Conservation (phyloP, 2,888 invertebrate species). For the Didymodactylos carnosus region DNA sequence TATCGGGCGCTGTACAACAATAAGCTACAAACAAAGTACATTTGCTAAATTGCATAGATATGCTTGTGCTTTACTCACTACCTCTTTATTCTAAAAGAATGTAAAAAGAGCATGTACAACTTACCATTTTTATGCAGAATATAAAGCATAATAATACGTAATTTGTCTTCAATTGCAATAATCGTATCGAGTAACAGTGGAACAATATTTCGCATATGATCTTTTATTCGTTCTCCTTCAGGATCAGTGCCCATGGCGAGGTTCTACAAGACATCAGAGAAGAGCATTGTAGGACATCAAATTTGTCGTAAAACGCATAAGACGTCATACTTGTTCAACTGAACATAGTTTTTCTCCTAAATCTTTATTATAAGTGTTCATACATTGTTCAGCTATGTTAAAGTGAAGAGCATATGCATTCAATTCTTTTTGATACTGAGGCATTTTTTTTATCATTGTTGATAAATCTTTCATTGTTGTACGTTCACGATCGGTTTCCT, state of each 20-base stretch:
- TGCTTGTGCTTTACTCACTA: neutral
- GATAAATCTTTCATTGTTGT: constrained; percentile 31
- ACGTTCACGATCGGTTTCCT: constrained; percentile 44
- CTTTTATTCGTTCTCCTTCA: constrained; percentile 94
- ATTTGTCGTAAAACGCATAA: too few species aligned
- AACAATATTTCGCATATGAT: constrained; percentile 96
- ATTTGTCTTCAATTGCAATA: constrained; percentile 57
- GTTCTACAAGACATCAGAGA: too few species aligned
- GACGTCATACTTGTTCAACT: neutral
- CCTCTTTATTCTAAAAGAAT: neutral
- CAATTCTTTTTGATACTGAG: constrained; percentile 95
- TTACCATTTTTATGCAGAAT: constrained; percentile 78
- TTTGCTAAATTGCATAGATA: too few species aligned
- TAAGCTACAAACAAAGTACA: neutral
- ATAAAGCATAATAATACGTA: constrained; percentile 88
- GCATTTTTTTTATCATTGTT: constrained; percentile 99
- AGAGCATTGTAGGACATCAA: too few species aligned
- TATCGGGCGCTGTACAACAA: neutral
- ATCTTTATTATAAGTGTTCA: constrained; percentile 73
- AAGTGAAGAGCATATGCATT: constrained; percentile 96
- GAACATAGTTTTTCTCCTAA: neutral
- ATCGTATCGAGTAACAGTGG: constrained; percentile 81
- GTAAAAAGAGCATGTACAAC: neutral
- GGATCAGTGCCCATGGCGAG: constrained; percentile 96
- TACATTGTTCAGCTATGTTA: constrained; percentile 94